These are phyloP conservation scores for Acleris literana DNA, from an alignment of 2,888 invertebrate genomes.

Conservation along the genomic window DNA sequence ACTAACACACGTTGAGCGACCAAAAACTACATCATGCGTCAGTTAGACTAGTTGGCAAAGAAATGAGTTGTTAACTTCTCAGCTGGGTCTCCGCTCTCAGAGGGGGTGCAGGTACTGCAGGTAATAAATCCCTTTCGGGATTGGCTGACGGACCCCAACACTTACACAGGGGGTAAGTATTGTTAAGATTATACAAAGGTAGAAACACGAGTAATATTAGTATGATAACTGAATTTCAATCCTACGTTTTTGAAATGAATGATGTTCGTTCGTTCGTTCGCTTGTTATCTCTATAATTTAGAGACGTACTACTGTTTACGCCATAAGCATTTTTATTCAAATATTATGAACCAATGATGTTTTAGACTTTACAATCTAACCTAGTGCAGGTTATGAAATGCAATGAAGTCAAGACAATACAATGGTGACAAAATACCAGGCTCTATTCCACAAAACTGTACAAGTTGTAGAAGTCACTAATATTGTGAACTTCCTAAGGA, in stretches of 20 bases:
- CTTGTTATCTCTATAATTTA: too few species aligned
- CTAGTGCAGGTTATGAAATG: too few species aligned
- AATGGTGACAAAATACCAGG: too few species aligned
- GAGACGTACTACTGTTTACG: too few species aligned
- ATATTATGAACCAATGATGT: too few species aligned
- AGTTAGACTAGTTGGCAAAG: constrained; percentile 4
- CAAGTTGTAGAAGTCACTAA: too few species aligned
- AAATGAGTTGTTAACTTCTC: constrained; percentile 14
- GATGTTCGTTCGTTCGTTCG: too few species aligned
- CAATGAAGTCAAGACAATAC: too few species aligned
- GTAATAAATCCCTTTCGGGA: constrained; percentile 55
- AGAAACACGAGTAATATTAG: not conserved
- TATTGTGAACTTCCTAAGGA: too few species aligned
- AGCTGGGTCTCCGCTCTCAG: constrained; percentile 18
- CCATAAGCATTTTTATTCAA: too few species aligned
- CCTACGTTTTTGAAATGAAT: not conserved
- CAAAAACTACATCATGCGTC: constrained; percentile 21
- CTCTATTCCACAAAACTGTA: too few species aligned
- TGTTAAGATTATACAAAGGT: constrained; percentile 24
- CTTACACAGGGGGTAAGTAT: constrained; percentile 17
- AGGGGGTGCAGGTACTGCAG: constrained; percentile 52
- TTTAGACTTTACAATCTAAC: too few species aligned
- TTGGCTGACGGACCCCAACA: constrained; percentile 41
- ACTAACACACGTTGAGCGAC: constrained; percentile 1
- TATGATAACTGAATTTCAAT: not conserved